Conservation (phyloP, 2,113 vertebrate species). For the Prinia subflava region DNA sequence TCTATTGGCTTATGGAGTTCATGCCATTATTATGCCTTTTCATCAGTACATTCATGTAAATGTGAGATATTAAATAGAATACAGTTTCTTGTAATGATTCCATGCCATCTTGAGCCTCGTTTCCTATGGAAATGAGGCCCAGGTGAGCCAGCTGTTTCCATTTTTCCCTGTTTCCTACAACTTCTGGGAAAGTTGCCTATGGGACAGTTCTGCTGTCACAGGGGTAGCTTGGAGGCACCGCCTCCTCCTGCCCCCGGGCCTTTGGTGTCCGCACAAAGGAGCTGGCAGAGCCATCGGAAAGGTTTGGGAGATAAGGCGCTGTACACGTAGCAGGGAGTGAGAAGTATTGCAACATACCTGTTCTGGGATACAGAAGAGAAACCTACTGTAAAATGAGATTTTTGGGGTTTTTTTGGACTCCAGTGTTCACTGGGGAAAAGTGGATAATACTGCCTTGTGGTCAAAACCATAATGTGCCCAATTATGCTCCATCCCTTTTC, state of each 20-base stretch:
- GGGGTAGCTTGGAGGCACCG: not conserved
- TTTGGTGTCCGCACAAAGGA: not conserved
- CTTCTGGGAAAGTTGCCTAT: not conserved
- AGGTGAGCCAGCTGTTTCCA: not conserved
- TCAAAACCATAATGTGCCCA: rapidly evolving
- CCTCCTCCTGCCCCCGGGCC: not conserved
- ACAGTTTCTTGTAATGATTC: not conserved
- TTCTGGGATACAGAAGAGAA: not conserved
- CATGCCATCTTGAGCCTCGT: not conserved
- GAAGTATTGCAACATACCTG: not conserved
- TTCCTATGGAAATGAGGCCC: not conserved
- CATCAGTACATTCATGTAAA: not conserved
- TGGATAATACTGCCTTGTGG: not conserved
- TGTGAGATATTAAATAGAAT: not conserved
- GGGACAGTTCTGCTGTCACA: not conserved
- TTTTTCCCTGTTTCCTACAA: not conserved
- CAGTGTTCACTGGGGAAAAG: not conserved
- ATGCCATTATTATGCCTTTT: not conserved
- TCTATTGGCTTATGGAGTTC: not conserved
- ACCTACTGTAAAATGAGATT: not conserved
- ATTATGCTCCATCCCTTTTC: not conserved
- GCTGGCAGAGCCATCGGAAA: not conserved
- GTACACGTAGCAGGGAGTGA: not conserved
- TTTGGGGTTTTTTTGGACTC: not conserved
- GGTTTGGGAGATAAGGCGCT: not conserved